Conservation (phyloP, 2,797 vertebrate species). For the Loriculus beryllinus region DNA sequence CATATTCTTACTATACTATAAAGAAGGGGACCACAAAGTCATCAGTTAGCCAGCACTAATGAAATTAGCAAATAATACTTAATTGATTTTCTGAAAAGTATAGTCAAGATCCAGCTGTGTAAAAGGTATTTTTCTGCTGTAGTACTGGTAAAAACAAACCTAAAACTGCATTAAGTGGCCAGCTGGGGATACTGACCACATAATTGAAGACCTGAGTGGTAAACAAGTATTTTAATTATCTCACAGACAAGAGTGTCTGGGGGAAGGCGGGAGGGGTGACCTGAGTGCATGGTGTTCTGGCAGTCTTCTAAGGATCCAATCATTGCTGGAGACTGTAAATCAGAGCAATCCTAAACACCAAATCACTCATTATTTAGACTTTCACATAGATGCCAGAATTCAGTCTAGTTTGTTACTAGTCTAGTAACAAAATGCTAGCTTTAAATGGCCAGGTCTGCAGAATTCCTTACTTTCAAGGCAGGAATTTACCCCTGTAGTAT, state of each 20-base stretch:
- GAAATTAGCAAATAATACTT: slow-evolving; percentile 23
- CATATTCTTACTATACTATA: background rate
- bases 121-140: background rate
- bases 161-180: slow-evolving; percentile 27
- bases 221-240: slow-evolving; percentile 44
- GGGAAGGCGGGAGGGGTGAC: background rate
- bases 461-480: background rate
- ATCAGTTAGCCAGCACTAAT: background rate
- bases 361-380: background rate
- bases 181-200: background rate
- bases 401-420: background rate
- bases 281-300: background rate
- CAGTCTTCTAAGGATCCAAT: background rate
- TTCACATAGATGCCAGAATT: background rate
- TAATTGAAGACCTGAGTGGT: background rate
- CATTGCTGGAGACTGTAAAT: accelerated
- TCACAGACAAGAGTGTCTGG: background rate
- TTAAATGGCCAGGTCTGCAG: background rate
- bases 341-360: background rate
- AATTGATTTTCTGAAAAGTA: slow-evolving; percentile 25
- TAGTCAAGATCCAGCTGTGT: background rate
- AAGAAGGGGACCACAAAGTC: background rate
- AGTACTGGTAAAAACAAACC: background rate
- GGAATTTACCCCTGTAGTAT: background rate
- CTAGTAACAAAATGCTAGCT: background rate